Evolutionary conservation across 2,888 invertebrate species (phyloP).

Genomic region (Orchesellides sinensis): DNA sequence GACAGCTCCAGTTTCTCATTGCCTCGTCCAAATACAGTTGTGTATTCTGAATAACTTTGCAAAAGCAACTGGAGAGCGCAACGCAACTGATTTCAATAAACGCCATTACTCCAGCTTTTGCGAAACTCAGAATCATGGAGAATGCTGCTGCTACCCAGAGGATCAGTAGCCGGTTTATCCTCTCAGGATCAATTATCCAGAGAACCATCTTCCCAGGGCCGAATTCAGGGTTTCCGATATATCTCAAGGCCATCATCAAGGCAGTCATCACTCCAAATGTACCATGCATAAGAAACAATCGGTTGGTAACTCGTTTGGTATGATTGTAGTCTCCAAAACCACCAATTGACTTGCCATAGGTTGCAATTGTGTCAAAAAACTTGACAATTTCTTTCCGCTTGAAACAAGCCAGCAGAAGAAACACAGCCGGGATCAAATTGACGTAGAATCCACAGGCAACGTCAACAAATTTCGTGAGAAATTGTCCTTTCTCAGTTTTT

Average conservation of each 20-base stretch:
- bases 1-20: conserved; percentile 26
- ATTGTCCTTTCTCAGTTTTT: neutral
- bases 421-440: conserved; percentile 33
- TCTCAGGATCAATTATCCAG: neutral
- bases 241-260: neutral
- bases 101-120: conserved; percentile 26
- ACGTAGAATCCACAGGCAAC: conserved; percentile 50
- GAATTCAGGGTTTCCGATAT: neutral
- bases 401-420: conserved; percentile 35
- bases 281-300: conserved; percentile 23
- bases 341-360: neutral
- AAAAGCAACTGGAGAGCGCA: conserved; percentile 39
- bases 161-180: neutral
- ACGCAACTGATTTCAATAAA: conserved; percentile 51
- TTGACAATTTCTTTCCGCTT: conserved; percentile 28
- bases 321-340: conserved; percentile 22
- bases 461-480: conserved; percentile 34
- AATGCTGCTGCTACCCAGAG: conserved; percentile 4
- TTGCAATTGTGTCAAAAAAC: conserved; percentile 34
- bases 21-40: conserved; percentile 17
- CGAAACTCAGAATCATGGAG: neutral
- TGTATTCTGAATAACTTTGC: conserved; percentile 31
- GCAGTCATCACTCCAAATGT: neutral
- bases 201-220: conserved; percentile 22
- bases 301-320: neutral